Base-by-base conservation (phyloP, 1,140 invertebrate species). In the Samia ricini region DNA sequence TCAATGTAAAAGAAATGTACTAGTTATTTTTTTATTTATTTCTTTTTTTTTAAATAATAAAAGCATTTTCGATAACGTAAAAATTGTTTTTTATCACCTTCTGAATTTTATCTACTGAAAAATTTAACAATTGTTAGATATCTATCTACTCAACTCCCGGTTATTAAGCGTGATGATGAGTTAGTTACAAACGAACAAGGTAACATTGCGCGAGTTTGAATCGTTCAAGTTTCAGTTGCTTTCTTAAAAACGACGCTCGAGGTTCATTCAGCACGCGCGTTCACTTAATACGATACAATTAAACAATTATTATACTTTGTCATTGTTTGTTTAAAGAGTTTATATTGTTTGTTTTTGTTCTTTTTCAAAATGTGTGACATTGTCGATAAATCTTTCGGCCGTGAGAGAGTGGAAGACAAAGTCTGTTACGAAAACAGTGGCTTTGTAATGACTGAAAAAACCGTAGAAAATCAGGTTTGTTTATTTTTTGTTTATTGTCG, bases 361-460 rank as follows among this genome's bases (percentile, higher is more conserved):
- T 52, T 19, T 64, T 64, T 66, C 50, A 56, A 60, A 42, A 56
- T 65, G 60, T 51, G 56, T 61, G 50, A 24, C 21, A 54, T 60
- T 48, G 48, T 49, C 21, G 52, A 26, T 33, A 60, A 60, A 60
- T 24, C 52, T 49, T 61, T 61, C 29, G 68, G 51, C 21, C 22
- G 63, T 8, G 54, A 63, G 42, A 71, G 68, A 63, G 71, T 66
- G 61, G 42, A 71, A 21, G 68, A 74, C 36, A 66, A 63, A 22
- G 54, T 66, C 58, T 64, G 63, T 23, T 79, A 74, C 57, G 60
- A 68, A 33, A 79, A 79, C 57, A 67, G 64, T 51, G 76, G 68
- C 15, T 79, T 74, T 60, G 74, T 74, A 33, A 60, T 72, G 59
- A 68, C 74, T n/a, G 76, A 79, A 48, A 74, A 72, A 68, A 68